A percentile compares a stretch with the other conserved stretches of the same genome.
Evolutionary conservation across 1,140 invertebrate genomes (phyloP).

Genomic region (Pectinophora gossypiella): DNA sequence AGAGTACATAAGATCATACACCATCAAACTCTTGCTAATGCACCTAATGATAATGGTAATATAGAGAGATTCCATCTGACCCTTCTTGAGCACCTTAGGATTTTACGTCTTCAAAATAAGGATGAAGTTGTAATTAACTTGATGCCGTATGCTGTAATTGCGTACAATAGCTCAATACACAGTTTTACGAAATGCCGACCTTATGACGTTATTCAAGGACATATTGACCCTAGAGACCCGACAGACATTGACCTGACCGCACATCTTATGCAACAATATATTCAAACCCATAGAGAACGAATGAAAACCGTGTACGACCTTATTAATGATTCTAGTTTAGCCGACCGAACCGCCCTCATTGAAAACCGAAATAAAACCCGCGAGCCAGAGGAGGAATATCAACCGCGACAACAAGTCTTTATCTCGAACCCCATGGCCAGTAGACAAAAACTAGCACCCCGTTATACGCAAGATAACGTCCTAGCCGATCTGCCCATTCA

Average conservation of each 20-base stretch:
- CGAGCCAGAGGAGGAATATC: not conserved
- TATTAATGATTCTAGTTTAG: not conserved
- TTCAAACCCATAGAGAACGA: not conserved
- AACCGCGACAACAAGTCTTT: not conserved
- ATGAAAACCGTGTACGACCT: not conserved
- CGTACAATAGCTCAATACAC: too few species aligned
- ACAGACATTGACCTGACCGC: not conserved
- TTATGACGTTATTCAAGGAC: not conserved
- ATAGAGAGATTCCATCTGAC: slow-evolving; percentile 6
- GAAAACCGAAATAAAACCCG: slow-evolving; percentile 2
- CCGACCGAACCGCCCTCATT: not conserved
- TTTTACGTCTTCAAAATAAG: not conserved
- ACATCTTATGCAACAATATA: slow-evolving; percentile 1
- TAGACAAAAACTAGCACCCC: not conserved
- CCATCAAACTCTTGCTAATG: too few species aligned
- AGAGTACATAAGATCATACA: too few species aligned
- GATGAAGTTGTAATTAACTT: not conserved
- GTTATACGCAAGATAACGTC: not conserved
- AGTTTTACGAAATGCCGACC: slow-evolving; percentile 1
- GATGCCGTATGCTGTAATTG: slow-evolving; percentile 3
- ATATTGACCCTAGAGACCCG: slow-evolving; percentile 4
- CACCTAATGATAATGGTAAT: too few species aligned
- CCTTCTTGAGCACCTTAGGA: slow-evolving; percentile 3
- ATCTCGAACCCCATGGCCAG: not conserved
- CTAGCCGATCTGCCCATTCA: slow-evolving; percentile 4